Evolutionary conservation across 1,140 invertebrate genomes (phyloP).

Genomic region (Bombus pyrosoma): DNA sequence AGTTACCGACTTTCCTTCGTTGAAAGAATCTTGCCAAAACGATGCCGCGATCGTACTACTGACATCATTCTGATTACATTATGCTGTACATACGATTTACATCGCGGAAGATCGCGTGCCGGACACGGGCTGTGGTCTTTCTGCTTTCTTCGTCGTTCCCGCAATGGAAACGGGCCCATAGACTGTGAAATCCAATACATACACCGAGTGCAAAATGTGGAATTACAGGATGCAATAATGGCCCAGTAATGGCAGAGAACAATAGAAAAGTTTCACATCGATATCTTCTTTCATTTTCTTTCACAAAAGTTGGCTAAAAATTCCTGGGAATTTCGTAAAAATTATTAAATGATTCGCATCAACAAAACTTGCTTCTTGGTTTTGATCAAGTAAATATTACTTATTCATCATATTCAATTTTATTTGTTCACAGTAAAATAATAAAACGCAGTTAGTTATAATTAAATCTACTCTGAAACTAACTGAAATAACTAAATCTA

Average conservation of each 20-base stretch:
- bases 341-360: background rate
- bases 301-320: background rate
- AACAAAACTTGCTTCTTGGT: background rate
- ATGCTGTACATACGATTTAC: conserved; percentile 55
- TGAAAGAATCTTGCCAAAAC: conserved; percentile 25
- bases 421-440: background rate
- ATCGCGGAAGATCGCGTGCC: conserved; percentile 64
- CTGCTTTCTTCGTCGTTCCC: conserved; percentile 68
- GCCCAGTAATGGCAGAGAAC: background rate
- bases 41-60: conserved; percentile 55
- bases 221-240: background rate
- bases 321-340: background rate
- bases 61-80: conserved; percentile 68
- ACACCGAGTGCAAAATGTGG: background rate
- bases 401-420: background rate
- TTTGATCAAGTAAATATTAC: background rate
- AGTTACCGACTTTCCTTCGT: background rate
- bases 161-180: conserved; percentile 47
- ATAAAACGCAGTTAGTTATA: too few relatives aligned
- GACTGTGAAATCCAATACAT: conserved; percentile 37
- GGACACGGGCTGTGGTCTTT: conserved; percentile 61
- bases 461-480: too few relatives aligned
- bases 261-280: background rate
- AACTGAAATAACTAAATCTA: too few relatives aligned
- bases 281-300: background rate